phyloP scores from a whole-genome alignment of 1,140 invertebrate species.

The Plutomurus gul region DNA sequence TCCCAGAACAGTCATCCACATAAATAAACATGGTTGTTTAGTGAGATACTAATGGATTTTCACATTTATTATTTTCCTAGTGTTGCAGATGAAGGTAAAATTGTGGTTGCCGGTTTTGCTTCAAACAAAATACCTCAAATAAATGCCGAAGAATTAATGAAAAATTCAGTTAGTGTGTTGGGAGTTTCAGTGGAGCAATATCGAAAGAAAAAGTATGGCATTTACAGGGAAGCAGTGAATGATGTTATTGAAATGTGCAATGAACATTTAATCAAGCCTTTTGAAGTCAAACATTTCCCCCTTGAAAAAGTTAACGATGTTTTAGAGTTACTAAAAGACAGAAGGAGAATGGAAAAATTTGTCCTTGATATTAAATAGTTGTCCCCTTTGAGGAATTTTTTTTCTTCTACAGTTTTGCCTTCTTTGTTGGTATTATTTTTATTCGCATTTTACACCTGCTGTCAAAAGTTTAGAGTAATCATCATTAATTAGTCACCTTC shows the following conservation, averaged over 20 bases:
- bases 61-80: slow-evolving; percentile 56
- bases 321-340: slow-evolving; percentile 59
- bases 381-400: too few species aligned
- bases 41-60: too few species aligned
- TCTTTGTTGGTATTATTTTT: background rate
- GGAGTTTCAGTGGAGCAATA: slow-evolving; percentile 64
- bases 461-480: too few species aligned
- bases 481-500: too few species aligned
- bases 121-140: slow-evolving; percentile 59
- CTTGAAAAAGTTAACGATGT: slow-evolving; percentile 62
- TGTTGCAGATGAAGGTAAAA: slow-evolving; percentile 61
- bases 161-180: slow-evolving; percentile 60
- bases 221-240: slow-evolving; percentile 59
- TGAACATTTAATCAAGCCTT: slow-evolving; percentile 60
- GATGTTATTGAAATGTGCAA: slow-evolving; percentile 62
- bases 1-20: too few species aligned
- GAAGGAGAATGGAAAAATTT: slow-evolving; percentile 63
- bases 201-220: slow-evolving; percentile 59
- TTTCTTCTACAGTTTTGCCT: background rate
- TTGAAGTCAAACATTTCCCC: slow-evolving; percentile 60
- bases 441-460: background rate
- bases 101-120: slow-evolving; percentile 65
- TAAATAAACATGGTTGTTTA: too few species aligned
- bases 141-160: slow-evolving; percentile 56
- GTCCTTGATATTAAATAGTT: slow-evolving; percentile 59